A percentile compares a stretch with the other conserved stretches of the same genome.
Evolutionary conservation across 92 coral and sea anemone species (phyloP).

Genomic region (Porites rus): DNA sequence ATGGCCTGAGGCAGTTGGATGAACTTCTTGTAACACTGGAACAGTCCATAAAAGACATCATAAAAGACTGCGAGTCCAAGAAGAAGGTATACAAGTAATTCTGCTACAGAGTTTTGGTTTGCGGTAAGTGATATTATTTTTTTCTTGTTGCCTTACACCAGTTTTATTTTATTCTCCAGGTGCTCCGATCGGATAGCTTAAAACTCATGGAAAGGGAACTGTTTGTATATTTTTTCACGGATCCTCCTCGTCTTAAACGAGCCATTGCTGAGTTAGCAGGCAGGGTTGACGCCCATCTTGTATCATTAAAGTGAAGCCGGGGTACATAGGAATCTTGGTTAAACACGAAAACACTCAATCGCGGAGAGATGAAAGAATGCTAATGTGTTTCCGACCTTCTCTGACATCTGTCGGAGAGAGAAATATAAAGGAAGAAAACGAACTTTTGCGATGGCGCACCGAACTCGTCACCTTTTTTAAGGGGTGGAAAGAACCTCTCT

Average conservation of each 20-base stretch:
- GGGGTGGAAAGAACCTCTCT: no score
- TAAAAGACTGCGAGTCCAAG: constrained; percentile 91
- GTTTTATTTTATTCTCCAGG: constrained; percentile 50
- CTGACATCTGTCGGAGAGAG: no score
- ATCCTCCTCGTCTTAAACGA: constrained; percentile 85
- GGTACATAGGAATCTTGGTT: background rate
- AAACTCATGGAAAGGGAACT: constrained; percentile 92
- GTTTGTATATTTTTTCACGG: constrained; percentile 92
- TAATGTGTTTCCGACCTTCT: no score
- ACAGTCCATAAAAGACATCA: constrained; percentile 89
- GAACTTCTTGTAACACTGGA: constrained; percentile 85
- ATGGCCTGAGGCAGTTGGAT: constrained; percentile 81
- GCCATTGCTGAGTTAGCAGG: constrained; percentile 93
- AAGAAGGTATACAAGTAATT: constrained; percentile 69
- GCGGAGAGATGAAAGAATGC: no score
- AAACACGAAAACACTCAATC: no score
- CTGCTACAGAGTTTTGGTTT: background rate
- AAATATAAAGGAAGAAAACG: no score
- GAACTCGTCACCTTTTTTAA: no score
- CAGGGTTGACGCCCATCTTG: constrained; percentile 90
- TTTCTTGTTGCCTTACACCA: background rate
- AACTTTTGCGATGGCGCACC: no score
- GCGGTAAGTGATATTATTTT: background rate
- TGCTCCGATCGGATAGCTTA: constrained; percentile 90
- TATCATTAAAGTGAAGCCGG: constrained; percentile 54